Evolutionary conservation across 2,797 vertebrate genomes (phyloP), one percentile per base, ranked within the genome.

Genomic region (Lycodopsis pacificus): DNA sequence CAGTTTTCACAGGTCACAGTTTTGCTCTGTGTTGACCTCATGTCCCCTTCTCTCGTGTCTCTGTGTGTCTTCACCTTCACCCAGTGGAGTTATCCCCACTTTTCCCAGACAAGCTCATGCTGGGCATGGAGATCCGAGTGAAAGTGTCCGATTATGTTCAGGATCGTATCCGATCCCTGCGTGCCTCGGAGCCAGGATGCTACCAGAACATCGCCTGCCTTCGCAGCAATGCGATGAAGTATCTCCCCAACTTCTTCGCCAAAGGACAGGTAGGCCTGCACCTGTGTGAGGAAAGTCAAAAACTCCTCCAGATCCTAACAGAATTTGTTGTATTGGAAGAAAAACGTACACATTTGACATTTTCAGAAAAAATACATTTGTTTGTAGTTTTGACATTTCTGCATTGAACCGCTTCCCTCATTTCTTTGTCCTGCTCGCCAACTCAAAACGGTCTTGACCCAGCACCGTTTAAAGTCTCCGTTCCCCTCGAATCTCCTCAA

Each of bases 201-300:
- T 99, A 96, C 92, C 96, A 97, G 94, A 98, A 99, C 90, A 96
- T 98, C 1, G 97, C 97, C 80, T 97, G 97, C 72, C 83, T 98
- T 65, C 95, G 97, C 38, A 97, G 96, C 91, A 99, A 99, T 46
- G 97, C 97, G 15, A 99, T 99, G 97, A 99, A 98, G 80, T 97
- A 98, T 78, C 94, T 98, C 61, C 97, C 97, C 62, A 98, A 98
- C 92, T 98, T 97, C 93, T 99, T 99, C 85, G 68, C 4, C 32
- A 98, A 98, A 90, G 97, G 95, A 77, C 97, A 98, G 96, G 97
- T 98, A 80, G 22, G 88, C 57, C 68, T 53, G 19, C 14, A 1
- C 4, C 7, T 57, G 4, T 53, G 8, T 70, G 58, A 61, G 34
- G 19, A 27, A 67, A 40, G 5, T 32, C 30, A 32, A 32, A 32